Evolutionary conservation across 2,113 vertebrate species (phyloP), one percentile per base, ranked within the genome.

Genomic region (Indicator indicator): DNA sequence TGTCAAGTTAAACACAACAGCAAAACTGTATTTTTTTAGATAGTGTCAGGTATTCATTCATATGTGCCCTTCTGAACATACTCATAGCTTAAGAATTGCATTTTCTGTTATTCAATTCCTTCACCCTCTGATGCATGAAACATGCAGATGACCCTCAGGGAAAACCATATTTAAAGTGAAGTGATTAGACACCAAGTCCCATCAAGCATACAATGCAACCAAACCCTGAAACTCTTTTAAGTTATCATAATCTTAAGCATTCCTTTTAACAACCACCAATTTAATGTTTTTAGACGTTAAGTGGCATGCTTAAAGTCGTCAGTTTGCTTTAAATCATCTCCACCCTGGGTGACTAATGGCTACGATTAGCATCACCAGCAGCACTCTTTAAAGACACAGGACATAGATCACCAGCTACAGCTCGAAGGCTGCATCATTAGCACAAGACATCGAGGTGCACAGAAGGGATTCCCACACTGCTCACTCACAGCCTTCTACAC

Each of bases 251-350:
- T 88, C 64, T 83, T 36, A 27, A 55, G 46, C 64, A 54, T 71
- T 81, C 52, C 69, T 86, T 75, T 54, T 54, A 91, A 83, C 56
- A 48, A 74, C 86, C 30, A 75, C 36, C 40, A n/a, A 36, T 71
- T 88, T 71, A 77, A 48, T 74, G 85, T 69, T 88, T 80, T 89
- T 48, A 71, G 82, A 74, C 12, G 1, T 75, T 81, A 83, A 91
- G 32, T 13, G 33, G 52, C 84, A 85, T 71, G 72, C 88, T 89
- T 73, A 26, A 74, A 94, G 64, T 70, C 83, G 71, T 83, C 85
- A 23, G 89, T 70, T 93, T 83, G 62, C 69, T 81, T 91, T 78
- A 95, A 80, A 87, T 88, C 75, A 44, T 81, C 84, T 89, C 52
- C 55, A 40, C 42, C 64, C 71, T 56, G 75, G 24, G 56, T 52